Base-by-base conservation (phyloP, 23 tunicate genomes). In the Styela plicata region DNA sequence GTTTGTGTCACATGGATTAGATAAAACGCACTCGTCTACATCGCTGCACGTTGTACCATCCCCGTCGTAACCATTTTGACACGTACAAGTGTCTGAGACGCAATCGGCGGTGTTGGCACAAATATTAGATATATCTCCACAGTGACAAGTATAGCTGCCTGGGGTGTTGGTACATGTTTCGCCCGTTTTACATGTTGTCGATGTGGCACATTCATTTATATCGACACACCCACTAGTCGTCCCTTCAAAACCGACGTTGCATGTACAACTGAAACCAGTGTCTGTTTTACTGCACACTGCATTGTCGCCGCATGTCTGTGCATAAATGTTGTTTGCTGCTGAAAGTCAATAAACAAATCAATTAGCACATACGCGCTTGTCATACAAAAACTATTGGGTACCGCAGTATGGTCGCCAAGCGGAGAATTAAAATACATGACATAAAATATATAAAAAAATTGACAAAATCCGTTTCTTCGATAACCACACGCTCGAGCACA, bases 21-120 rank as follows among this genome's bases (percentile, higher is more conserved):
- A 0, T 13, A 25, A 18, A 0, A 23, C 30, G 22, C 71, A 67
- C 24, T 67, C 71, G 31, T 67, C 24, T 16, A 67, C 22, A 67
- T 67, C 71, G 17, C 19, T 25, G 71, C 71, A 67, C 19, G 71
- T 67, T 67, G 71, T 0, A 0, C 71, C 71, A 67, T 67, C 24
- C 18, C 31, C 31, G 17, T 13, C 22, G 24, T 67, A 67, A 16
- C 71, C 71, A 16, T 22, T 17, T 16, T 29, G 71, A 67, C 71
- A 67, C 30, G 31, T 25, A 67, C 71, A 67, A 67, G 71, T 67
- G 30, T 27, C 22, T 16, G 16, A 0, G 16, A 67, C 30, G 24
- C 71, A 67, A 0, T 67, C 31, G 13, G 71, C 30, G 13, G 71
- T 25, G 30, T 27, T 16, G 31, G 1, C 71, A 1, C 71, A 67